Percentiles rank a stretch among this genome's conserved stretches.
Conservation (phyloP, 2,797 vertebrate genomes). For the Sebastolobus alascanus region DNA sequence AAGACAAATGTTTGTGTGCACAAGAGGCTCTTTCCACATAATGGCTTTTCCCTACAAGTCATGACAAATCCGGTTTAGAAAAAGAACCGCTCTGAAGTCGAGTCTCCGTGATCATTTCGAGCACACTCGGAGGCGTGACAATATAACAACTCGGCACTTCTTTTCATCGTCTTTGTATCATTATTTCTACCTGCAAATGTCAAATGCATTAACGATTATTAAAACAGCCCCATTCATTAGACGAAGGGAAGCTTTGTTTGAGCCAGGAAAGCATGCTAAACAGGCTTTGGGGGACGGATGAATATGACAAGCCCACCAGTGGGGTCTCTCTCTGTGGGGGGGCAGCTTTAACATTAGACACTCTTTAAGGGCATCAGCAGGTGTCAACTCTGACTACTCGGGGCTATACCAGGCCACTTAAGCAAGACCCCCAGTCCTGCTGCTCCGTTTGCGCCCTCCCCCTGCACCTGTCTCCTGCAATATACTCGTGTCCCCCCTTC, state of each 20-base stretch:
- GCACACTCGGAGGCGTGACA: constrained; percentile 52
- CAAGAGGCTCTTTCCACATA: constrained; percentile 56
- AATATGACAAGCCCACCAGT: constrained; percentile 54
- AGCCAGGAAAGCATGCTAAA: constrained; percentile 48
- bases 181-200: background rate
- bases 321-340: constrained; percentile 47
- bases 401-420: constrained; percentile 46
- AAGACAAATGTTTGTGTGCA: constrained; percentile 67
- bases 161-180: background rate
- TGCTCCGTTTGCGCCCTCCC: constrained; percentile 55
- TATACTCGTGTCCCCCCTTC: constrained; percentile 18
- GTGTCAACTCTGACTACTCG: constrained; percentile 74
- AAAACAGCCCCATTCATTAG: constrained; percentile 18
- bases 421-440: constrained; percentile 57
- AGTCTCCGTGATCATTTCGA: constrained; percentile 23
- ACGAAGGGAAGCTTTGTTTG: constrained; percentile 50
- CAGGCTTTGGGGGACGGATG: constrained; percentile 36
- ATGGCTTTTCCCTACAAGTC: constrained; percentile 76
- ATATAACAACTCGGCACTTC: constrained; percentile 30
- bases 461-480: constrained; percentile 65
- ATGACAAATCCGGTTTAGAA: constrained; percentile 73
- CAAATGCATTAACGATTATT: constrained; percentile 13
- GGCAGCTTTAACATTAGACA: constrained; percentile 58
- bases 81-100: constrained; percentile 57
- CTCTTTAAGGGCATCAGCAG: constrained; percentile 68